Percentiles rank a stretch among this genome's conserved stretches.
Conservation (phyloP, 2,797 vertebrate species). For the Pitangus sulphuratus region DNA sequence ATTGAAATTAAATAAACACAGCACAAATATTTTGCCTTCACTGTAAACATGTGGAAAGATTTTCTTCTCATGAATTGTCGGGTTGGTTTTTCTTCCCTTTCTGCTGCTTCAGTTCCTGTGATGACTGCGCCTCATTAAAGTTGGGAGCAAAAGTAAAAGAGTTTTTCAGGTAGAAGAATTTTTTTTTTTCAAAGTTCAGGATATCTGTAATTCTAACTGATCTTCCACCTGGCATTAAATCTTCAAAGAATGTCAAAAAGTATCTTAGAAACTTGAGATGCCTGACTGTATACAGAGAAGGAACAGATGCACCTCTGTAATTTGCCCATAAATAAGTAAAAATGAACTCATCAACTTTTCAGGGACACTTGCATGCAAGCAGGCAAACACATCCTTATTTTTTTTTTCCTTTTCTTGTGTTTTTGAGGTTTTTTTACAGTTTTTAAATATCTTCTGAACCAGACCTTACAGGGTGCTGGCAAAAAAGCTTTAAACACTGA, state of each 20-base stretch:
- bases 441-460: conserved; percentile 42
- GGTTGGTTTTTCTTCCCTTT: not conserved
- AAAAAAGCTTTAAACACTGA: not conserved
- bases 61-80: not conserved
- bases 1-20: conserved; percentile 35
- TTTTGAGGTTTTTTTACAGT: not conserved
- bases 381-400: not conserved
- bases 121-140: conserved; percentile 40
- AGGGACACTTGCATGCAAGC: not conserved
- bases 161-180: conserved; percentile 18
- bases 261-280: conserved; percentile 50
- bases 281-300: conserved; percentile 34
- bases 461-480: not conserved
- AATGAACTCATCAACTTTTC: conserved; percentile 52
- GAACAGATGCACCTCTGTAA: conserved; percentile 70
- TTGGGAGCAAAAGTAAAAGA: conserved; percentile 35
- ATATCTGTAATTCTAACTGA: conserved; percentile 54
- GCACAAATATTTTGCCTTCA: not conserved
- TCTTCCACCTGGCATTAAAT: conserved; percentile 48
- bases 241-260: conserved; percentile 48
- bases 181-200: conserved; percentile 44
- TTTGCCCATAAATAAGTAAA: conserved; percentile 70
- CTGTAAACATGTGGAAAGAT: conserved; percentile 6
- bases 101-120: not conserved
- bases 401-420: not conserved